Percentiles rank a stretch among this genome's conserved stretches.
Conservation (phyloP, 2,888 invertebrate species). For the Watsonalla cultraria region DNA sequence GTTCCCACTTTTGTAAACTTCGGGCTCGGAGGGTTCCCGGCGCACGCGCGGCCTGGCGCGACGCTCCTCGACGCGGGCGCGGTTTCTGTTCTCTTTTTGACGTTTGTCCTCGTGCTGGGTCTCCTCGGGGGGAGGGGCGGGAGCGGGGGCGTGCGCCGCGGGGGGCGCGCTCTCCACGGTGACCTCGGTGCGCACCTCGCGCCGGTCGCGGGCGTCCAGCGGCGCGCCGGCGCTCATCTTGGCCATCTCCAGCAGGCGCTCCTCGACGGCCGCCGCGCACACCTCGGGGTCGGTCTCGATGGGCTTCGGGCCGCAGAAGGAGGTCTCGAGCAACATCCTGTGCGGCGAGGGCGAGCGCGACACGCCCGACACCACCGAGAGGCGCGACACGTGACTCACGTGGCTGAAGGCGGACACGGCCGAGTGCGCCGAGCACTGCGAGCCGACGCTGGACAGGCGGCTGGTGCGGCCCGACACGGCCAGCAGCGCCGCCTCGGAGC, state of each 20-base stretch:
- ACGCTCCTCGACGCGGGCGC: constrained; percentile 48
- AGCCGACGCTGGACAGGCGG: constrained; percentile 85
- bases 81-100: constrained; percentile 49
- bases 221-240: constrained; percentile 30
- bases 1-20: constrained; percentile 51
- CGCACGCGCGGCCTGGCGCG: constrained; percentile 47
- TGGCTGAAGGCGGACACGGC: constrained; percentile 56
- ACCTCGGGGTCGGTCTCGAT: constrained; percentile 74
- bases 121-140: constrained; percentile 5
- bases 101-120: constrained; percentile 42
- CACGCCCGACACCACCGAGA: constrained; percentile 71
- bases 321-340: constrained; percentile 92
- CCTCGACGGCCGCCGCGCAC: constrained; percentile 67
- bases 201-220: constrained; percentile 49
- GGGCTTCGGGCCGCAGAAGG: constrained; percentile 92
- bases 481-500: constrained; percentile 87
- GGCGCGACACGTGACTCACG: constrained; percentile 51
- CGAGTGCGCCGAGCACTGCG: constrained; percentile 83
- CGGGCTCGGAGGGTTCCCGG: constrained; percentile 54
- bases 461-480: constrained; percentile 89
- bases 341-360: constrained; percentile 93
- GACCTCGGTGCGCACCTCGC: constrained; percentile 59
- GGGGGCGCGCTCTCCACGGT: constrained; percentile 43
- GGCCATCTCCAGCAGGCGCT: constrained; percentile 63
- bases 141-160: constrained; percentile 14